Conservation (phyloP, 2,888 invertebrate species). For the Agonopterix subpropinquella region DNA sequence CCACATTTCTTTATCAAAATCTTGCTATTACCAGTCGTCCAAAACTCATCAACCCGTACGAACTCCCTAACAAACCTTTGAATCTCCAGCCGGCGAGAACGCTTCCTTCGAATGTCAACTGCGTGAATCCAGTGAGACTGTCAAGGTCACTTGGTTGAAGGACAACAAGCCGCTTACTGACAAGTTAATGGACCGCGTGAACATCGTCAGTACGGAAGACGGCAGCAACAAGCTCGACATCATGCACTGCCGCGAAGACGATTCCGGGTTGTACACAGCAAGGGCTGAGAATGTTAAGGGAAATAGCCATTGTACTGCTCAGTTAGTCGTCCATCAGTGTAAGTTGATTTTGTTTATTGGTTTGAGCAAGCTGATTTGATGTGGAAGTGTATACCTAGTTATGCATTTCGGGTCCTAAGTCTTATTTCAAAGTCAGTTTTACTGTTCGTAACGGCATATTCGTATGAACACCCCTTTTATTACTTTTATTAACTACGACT, state of each 20-base stretch:
- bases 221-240: constrained; percentile 82
- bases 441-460: no score
- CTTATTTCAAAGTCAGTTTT: no score
- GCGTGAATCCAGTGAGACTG: constrained; percentile 74
- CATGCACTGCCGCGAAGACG: constrained; percentile 84
- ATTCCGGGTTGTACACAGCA: constrained; percentile 93
- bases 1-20: no score
- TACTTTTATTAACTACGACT: no score
- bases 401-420: no score
- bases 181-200: constrained; percentile 83
- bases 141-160: constrained; percentile 87
- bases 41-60: constrained; percentile 32
- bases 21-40: no score
- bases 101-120: constrained; percentile 88
- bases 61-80: constrained; percentile 45
- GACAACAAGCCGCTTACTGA: constrained; percentile 89
- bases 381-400: no score
- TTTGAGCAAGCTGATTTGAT: not conserved
- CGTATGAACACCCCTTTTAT: no score
- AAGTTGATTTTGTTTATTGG: constrained; percentile 44
- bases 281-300: constrained; percentile 89
- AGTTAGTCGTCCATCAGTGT: constrained; percentile 91
- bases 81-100: constrained; percentile 85
- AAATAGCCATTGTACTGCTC: constrained; percentile 89
- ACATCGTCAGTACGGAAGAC: constrained; percentile 73